Percentiles rank a stretch among this genome's conserved stretches.
Conservation (phyloP, 2,888 invertebrate genomes). For the Caenorhabditis wallacei region DNA sequence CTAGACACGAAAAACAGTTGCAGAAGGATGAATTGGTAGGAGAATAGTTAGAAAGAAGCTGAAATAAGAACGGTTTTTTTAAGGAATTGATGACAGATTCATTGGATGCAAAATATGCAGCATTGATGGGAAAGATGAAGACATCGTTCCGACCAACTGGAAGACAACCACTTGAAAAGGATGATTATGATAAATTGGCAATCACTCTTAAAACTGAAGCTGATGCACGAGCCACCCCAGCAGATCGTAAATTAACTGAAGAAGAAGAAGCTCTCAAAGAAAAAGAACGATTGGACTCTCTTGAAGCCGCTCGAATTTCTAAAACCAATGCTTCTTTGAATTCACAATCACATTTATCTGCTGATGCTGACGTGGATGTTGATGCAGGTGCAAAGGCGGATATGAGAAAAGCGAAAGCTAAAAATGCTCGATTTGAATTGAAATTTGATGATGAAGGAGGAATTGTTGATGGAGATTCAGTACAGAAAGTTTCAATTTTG, state of each 20-base stretch:
- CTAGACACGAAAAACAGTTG: slow-evolving; percentile 89
- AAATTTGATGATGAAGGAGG: slow-evolving; percentile 69
- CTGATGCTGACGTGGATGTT: slow-evolving; percentile 69
- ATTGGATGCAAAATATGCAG: slow-evolving; percentile 68
- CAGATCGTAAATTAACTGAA: slow-evolving; percentile 90
- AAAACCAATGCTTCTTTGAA: slow-evolving; percentile 87
- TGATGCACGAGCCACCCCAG: slow-evolving; percentile 85
- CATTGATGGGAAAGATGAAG: slow-evolving; percentile 65
- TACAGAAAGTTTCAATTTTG: slow-evolving; percentile 34
- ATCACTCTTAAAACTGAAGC: slow-evolving; percentile 68
- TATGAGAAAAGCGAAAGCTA: slow-evolving; percentile 47
- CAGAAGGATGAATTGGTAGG: slow-evolving; percentile 89
- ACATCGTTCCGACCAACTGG: slow-evolving; percentile 62
- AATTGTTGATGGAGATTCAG: slow-evolving; percentile 64
- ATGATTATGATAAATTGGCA: slow-evolving; percentile 74
- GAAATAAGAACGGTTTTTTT: not conserved
- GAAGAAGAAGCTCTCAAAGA: slow-evolving; percentile 91
- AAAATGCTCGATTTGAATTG: slow-evolving; percentile 67
- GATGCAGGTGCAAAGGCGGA: slow-evolving; percentile 63
- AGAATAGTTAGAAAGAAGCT: not conserved
- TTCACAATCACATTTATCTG: slow-evolving; percentile 63
- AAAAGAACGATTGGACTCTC: slow-evolving; percentile 88
- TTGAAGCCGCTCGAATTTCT: slow-evolving; percentile 88
- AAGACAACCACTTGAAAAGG: slow-evolving; percentile 63
- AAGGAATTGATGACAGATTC: slow-evolving; percentile 66